A percentile compares a stretch with the other conserved stretches of the same genome.
phyloP scores from a whole-genome alignment of 1,140 invertebrate genomes.

The Stegodyphus mimosarum region DNA sequence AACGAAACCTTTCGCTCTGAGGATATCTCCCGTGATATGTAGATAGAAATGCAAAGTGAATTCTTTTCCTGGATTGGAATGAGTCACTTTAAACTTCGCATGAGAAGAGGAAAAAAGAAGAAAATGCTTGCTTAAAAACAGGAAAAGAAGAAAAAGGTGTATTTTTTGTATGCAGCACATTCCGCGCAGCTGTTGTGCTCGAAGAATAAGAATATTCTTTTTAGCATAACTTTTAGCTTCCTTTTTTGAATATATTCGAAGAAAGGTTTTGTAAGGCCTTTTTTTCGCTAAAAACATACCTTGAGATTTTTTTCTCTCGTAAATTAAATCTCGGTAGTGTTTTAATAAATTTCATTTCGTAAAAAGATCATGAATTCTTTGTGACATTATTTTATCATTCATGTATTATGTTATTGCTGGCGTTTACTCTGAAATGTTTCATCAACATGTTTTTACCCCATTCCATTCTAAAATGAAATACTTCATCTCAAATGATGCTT shows the following conservation, averaged over 20 bases:
- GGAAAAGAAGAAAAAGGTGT: neutral
- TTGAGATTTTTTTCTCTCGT: too few relatives aligned
- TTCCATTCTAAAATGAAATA: too few relatives aligned
- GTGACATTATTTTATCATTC: too few relatives aligned
- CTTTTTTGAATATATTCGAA: slow-evolving; percentile 26
- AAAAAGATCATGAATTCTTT: too few relatives aligned
- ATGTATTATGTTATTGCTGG: too few relatives aligned
- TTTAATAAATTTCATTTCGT: too few relatives aligned
- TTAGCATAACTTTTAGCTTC: slow-evolving; percentile 42
- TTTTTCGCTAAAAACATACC: too few relatives aligned
- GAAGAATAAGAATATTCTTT: slow-evolving; percentile 35
- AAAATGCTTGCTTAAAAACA: slow-evolving; percentile 13
- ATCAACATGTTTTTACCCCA: too few relatives aligned
- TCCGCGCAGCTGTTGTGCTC: slow-evolving; percentile 31
- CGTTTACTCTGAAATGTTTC: too few relatives aligned
- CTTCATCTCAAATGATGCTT: too few relatives aligned
- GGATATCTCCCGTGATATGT: neutral
- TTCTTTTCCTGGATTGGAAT: slow-evolving; percentile 5
- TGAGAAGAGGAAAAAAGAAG: neutral
- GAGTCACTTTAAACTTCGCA: slow-evolving; percentile 4
- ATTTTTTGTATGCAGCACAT: slow-evolving; percentile 19
- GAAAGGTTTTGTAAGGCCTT: neutral
- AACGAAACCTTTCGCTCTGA: neutral
- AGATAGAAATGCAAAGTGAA: slow-evolving; percentile 11
- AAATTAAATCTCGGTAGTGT: too few relatives aligned